phyloP scores from a whole-genome alignment of 2,888 invertebrate species.

The Parnassius glacialis region DNA sequence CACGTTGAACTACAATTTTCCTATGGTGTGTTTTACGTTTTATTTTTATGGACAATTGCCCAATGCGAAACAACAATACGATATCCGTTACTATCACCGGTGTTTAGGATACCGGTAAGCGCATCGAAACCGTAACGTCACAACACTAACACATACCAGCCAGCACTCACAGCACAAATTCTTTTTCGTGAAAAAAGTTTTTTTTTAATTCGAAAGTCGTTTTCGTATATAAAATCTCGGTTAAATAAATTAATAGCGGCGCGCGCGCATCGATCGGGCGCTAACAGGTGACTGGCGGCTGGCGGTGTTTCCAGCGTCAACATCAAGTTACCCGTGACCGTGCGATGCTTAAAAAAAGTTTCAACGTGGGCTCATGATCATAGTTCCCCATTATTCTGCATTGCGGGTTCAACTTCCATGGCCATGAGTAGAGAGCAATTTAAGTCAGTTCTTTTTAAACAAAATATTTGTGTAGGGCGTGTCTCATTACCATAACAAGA shows the following conservation, averaged over 20 bases:
- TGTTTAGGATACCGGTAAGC: constrained; percentile 45
- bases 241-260: constrained; percentile 40
- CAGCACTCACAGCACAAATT: constrained; percentile 31
- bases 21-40: constrained; percentile 1
- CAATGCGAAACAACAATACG: constrained; percentile 26
- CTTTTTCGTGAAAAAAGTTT: constrained; percentile 38
- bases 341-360: constrained; percentile 43
- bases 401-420: constrained; percentile 13
- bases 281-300: constrained; percentile 72
- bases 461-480: neutral
- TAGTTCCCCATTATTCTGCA: constrained; percentile 21
- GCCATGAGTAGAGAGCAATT: neutral
- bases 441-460: neutral
- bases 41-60: constrained; percentile 23
- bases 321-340: constrained; percentile 58
- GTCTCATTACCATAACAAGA: neutral
- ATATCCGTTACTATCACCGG: constrained; percentile 61
- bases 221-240: constrained; percentile 49
- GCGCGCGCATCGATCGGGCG: constrained; percentile 65
- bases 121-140: constrained; percentile 57
- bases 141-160: constrained; percentile 50
- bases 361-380: constrained; percentile 54
- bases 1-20: neutral
- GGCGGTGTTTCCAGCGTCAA: constrained; percentile 16
- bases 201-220: constrained; percentile 44